A percentile compares a stretch with the other conserved stretches of the same genome.
Evolutionary conservation across 2,797 vertebrate genomes (phyloP).

Genomic region (Phoeniculus purpureus): DNA sequence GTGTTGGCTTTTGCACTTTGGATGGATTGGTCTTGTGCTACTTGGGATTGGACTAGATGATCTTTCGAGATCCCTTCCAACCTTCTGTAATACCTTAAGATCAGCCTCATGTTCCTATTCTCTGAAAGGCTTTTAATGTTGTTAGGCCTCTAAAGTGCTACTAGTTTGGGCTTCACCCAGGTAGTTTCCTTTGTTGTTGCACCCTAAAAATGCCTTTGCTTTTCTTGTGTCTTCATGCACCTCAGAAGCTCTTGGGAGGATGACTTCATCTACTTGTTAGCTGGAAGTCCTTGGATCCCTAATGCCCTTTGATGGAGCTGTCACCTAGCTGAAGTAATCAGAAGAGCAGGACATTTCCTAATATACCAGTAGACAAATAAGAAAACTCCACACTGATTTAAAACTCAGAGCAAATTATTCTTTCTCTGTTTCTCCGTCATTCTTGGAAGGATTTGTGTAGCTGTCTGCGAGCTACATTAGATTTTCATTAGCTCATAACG

Average conservation of each 20-base stretch:
- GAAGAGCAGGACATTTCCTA: not conserved
- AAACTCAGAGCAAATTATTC: not conserved
- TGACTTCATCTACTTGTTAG: not conserved
- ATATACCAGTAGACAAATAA: not conserved
- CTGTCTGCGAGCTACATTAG: not conserved
- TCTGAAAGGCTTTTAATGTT: not conserved
- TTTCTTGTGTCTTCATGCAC: not conserved
- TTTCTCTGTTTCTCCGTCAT: not conserved
- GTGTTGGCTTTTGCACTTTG: not conserved
- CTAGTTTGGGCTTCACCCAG: not conserved
- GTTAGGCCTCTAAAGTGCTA: not conserved
- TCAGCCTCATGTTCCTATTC: not conserved
- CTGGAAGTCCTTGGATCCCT: not conserved
- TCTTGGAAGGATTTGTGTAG: not conserved
- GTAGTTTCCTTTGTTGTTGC: not conserved
- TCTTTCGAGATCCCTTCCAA: no score
- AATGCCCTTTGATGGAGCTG: accelerated
- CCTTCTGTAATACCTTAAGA: no score
- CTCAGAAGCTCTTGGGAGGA: not conserved
- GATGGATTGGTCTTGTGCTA: not conserved
- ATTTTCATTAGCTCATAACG: not conserved
- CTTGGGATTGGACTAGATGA: no score
- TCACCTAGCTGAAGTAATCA: not conserved
- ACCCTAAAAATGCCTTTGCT: not conserved
- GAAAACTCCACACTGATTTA: not conserved